phyloP scores from a whole-genome alignment of 2,113 vertebrate species.

The Naja naja region DNA sequence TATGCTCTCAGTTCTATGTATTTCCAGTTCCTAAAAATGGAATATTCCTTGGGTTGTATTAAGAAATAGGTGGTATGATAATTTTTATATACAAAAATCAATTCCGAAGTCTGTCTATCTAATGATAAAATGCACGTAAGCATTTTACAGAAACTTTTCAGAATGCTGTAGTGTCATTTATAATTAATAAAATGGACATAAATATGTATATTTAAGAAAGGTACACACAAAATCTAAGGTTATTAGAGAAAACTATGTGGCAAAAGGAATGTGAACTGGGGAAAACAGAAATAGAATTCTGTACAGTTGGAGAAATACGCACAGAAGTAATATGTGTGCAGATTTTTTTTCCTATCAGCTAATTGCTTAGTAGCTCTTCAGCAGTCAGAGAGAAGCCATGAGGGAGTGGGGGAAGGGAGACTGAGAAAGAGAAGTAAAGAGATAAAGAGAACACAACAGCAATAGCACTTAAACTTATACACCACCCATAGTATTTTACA shows the following conservation, averaged over 20 bases:
- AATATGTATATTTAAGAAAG: not conserved
- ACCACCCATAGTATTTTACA: not conserved
- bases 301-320: not conserved
- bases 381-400: not conserved
- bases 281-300: not conserved
- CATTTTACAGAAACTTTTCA: not conserved
- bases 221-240: not conserved
- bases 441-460: not conserved
- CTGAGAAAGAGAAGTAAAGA: not conserved
- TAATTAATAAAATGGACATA: not conserved
- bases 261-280: not conserved
- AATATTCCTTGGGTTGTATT: not conserved
- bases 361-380: not conserved
- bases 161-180: not conserved
- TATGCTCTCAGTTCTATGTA: not conserved
- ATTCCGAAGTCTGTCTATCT: not conserved
- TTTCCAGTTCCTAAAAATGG: not conserved
- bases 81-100: not conserved
- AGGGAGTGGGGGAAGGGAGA: not conserved
- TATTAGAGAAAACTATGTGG: not conserved
- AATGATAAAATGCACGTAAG: not conserved
- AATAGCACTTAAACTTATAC: not conserved
- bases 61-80: not conserved
- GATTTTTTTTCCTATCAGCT: not conserved
- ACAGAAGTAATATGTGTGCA: not conserved